These are phyloP conservation scores for Hexactinellida sp. DNA, from an alignment of 37 sponge, comb jelly and placozoan species.

Conservation along the genomic window DNA sequence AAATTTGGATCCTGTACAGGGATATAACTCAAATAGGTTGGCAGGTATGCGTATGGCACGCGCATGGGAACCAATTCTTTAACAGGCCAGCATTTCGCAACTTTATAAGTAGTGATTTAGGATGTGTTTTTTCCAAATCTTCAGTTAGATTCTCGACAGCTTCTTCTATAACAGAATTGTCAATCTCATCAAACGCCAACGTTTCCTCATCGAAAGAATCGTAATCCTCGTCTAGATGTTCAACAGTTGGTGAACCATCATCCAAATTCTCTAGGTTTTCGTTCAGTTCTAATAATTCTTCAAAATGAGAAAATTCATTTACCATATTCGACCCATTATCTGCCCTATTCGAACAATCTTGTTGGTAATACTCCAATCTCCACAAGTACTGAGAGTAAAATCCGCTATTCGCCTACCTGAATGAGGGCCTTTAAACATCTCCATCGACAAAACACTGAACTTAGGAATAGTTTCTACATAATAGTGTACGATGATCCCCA, in stretches of 20 bases:
- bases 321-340: conserved; percentile 12
- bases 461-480: background rate
- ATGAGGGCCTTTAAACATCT: background rate
- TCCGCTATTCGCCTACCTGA: background rate
- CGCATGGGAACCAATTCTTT: background rate
- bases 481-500: conserved; percentile 8
- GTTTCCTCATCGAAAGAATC: background rate
- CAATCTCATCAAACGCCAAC: background rate
- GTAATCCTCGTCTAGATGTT: background rate
- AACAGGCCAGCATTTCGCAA: background rate
- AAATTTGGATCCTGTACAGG: too few relatives aligned
- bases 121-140: background rate
- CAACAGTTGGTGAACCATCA: background rate
- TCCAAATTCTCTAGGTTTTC: background rate
- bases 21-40: too few relatives aligned
- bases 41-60: too few relatives aligned
- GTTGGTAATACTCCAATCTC: background rate
- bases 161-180: background rate
- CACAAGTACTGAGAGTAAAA: background rate
- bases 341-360: background rate
- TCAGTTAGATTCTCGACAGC: background rate
- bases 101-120: background rate
- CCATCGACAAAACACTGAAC: background rate
- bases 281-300: background rate
- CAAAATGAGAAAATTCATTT: background rate